Evolutionary conservation across 2,113 vertebrate species (phyloP).

Genomic region (Ivindomyrus marchei): DNA sequence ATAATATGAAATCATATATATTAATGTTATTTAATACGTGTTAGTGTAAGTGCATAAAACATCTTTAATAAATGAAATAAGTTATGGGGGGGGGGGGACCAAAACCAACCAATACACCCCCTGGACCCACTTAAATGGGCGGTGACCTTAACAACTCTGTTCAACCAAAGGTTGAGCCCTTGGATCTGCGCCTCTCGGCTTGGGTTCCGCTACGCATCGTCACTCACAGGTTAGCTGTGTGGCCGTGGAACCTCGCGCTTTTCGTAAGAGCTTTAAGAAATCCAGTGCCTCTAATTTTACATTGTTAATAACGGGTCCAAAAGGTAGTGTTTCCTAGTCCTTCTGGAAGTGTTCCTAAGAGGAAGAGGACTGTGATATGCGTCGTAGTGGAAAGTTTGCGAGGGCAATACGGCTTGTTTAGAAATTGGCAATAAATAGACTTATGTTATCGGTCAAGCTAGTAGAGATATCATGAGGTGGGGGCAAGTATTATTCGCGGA

Average conservation of each 20-base stretch:
- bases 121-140: too few relatives aligned
- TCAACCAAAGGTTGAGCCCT: too few relatives aligned
- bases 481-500: not conserved
- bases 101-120: too few relatives aligned
- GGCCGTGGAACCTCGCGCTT: not conserved
- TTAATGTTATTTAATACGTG: not conserved
- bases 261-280: not conserved
- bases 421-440: not conserved
- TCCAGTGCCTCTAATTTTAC: not conserved
- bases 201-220: too few relatives aligned
- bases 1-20: not conserved
- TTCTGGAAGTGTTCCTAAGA: not conserved
- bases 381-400: not conserved
- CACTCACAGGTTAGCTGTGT: too few relatives aligned
- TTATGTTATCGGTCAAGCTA: not conserved
- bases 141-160: too few relatives aligned
- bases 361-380: not conserved
- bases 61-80: too few relatives aligned
- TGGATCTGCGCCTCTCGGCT: too few relatives aligned
- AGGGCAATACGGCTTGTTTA: not conserved
- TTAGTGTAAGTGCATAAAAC: not conserved
- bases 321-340: not conserved
- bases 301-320: not conserved
- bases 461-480: not conserved
- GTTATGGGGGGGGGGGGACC: too few relatives aligned